Conservation (phyloP, 2,797 vertebrate genomes). For the Phaenicophaeus curvirostris region DNA sequence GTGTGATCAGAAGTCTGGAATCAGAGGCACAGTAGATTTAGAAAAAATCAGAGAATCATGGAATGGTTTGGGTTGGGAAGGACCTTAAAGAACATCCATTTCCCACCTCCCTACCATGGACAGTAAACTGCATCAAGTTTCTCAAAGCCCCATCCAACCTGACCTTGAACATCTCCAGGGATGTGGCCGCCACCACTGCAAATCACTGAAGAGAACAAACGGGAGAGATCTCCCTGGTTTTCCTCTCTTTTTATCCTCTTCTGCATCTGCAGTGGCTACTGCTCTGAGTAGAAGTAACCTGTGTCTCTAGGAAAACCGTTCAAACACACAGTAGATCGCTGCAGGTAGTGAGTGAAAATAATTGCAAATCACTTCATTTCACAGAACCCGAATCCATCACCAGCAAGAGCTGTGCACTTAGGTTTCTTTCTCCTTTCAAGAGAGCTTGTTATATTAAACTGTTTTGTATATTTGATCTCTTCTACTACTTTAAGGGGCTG, state of each 20-base stretch:
- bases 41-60: neutral
- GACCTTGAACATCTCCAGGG: too few species aligned
- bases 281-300: neutral
- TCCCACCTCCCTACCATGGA: too few species aligned
- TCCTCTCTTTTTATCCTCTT: neutral
- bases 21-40: neutral
- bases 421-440: neutral
- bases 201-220: neutral
- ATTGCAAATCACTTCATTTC: neutral
- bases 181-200: neutral
- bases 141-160: too few species aligned
- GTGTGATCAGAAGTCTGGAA: neutral
- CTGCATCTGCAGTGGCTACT: neutral
- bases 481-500: neutral
- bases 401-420: neutral
- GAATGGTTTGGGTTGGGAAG: too few species aligned
- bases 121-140: too few species aligned
- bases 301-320: neutral
- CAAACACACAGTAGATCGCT: neutral
- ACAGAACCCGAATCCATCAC: neutral
- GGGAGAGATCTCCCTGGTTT: neutral
- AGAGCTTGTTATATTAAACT: neutral
- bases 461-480: conserved; percentile 11
- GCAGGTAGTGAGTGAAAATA: neutral
- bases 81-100: too few species aligned